phyloP scores from a whole-genome alignment of 1,140 invertebrate species.

The Diorhabda elongata region DNA sequence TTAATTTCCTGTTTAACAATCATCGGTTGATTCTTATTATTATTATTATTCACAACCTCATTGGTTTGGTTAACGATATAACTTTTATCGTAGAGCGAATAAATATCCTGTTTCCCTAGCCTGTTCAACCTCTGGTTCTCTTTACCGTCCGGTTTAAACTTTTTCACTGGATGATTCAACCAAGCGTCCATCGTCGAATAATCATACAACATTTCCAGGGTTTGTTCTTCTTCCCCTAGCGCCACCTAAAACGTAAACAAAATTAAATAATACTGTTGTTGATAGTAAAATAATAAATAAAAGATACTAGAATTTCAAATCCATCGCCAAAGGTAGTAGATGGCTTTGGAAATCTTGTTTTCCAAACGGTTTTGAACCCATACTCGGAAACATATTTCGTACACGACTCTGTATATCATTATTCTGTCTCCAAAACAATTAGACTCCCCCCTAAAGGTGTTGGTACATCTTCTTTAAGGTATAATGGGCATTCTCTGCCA shows the following conservation, averaged over 20 bases:
- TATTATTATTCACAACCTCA: constrained; percentile 28
- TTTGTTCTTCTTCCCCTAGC: constrained; percentile 70
- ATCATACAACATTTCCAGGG: constrained; percentile 80
- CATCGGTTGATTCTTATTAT: constrained; percentile 30
- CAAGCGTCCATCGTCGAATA: constrained; percentile 80
- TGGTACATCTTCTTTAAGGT: too few species aligned
- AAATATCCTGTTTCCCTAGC: constrained; percentile 50
- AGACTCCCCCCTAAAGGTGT: too few species aligned
- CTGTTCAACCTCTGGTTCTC: constrained; percentile 35
- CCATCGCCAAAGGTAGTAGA: too few species aligned
- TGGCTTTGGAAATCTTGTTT: too few species aligned
- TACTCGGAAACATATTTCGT: too few species aligned
- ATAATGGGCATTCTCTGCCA: too few species aligned
- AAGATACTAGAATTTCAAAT: too few species aligned
- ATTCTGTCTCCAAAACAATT: too few species aligned
- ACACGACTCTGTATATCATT: too few species aligned
- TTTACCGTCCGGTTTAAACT: constrained; percentile 60
- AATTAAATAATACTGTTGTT: too few species aligned
- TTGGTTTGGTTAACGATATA: constrained; percentile 39
- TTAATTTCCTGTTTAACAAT: constrained; percentile 49
- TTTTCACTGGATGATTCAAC: constrained; percentile 85
- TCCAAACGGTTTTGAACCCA: too few species aligned
- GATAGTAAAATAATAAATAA: too few species aligned
- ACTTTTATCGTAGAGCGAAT: constrained; percentile 59
- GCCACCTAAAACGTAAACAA: constrained; percentile 48